Conservation (phyloP, 2,888 invertebrate species). For the Belgica antarctica region DNA sequence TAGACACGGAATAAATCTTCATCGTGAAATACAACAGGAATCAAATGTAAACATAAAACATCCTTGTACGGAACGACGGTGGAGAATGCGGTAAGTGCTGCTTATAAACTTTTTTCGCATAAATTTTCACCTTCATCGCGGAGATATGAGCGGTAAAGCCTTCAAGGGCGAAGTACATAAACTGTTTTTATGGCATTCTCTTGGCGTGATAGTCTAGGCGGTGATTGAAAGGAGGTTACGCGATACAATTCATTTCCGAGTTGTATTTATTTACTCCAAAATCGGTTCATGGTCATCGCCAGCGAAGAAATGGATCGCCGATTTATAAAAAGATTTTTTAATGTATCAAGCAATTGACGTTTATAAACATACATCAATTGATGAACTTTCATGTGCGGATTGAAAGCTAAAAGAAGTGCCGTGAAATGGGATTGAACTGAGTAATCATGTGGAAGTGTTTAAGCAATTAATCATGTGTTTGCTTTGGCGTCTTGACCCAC, state of each 20-base stretch:
- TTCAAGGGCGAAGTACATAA: slow-evolving; percentile 45
- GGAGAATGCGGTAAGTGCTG: neutral
- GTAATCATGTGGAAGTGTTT: neutral
- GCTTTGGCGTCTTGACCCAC: slow-evolving; percentile 3
- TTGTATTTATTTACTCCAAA: neutral
- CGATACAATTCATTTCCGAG: neutral
- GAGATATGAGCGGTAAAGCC: neutral
- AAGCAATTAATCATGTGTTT: slow-evolving; percentile 11
- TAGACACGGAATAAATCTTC: slow-evolving; percentile 25
- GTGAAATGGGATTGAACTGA: neutral
- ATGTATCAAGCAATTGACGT: slow-evolving; percentile 18
- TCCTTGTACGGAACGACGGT: neutral
- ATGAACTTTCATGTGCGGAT: slow-evolving; percentile 18
- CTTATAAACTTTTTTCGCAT: neutral
- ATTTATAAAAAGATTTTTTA: slow-evolving; percentile 16
- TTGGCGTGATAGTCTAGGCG: neutral
- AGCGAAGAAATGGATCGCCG: neutral
- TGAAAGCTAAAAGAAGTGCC: too few species aligned
- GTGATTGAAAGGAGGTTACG: slow-evolving; percentile 5
- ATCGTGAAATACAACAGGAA: slow-evolving; percentile 11
- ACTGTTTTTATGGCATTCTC: neutral
- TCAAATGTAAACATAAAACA: slow-evolving; percentile 20
- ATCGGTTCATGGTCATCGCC: neutral
- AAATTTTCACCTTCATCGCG: neutral
- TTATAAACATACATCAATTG: neutral